Evolutionary conservation across 1,140 invertebrate species (phyloP).

Genomic region (Zaprionus capensis): DNA sequence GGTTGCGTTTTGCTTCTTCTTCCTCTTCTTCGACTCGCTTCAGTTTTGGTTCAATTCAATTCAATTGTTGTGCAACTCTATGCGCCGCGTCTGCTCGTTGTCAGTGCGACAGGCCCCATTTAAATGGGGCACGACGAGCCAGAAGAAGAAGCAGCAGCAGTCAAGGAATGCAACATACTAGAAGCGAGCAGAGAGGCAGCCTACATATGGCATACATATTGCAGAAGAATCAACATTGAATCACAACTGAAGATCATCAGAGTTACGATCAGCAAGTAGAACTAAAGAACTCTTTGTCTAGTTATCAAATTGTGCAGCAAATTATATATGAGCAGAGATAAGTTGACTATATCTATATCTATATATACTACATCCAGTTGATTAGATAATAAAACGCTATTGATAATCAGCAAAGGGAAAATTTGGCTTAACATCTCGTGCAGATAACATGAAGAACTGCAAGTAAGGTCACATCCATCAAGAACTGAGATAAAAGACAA

Average conservation of each 20-base stretch:
- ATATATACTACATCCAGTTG: neutral
- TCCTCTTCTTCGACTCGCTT: conserved; percentile 2
- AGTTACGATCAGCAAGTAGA: neutral
- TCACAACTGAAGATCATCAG: neutral
- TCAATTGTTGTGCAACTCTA: conserved; percentile 39
- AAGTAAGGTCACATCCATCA: neutral
- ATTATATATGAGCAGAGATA: conserved; percentile 7
- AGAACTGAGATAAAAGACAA: neutral
- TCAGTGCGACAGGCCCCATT: conserved; percentile 24
- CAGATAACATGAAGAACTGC: conserved; percentile 3
- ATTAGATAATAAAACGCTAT: conserved; percentile 22
- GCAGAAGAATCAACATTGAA: neutral
- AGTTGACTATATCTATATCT: neutral
- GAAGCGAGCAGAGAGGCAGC: neutral
- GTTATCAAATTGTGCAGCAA: conserved; percentile 3
- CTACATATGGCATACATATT: neutral
- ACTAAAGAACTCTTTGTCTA: neutral
- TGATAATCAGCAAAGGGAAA: conserved; percentile 6
- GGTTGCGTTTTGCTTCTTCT: conserved; percentile 28
- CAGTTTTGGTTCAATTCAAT: conserved; percentile 14
- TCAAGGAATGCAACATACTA: neutral
- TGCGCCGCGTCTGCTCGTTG: conserved; percentile 12
- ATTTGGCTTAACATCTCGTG: neutral
- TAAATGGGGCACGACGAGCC: conserved; percentile 20
- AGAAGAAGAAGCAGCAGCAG: neutral